Percentiles rank a stretch among this genome's conserved stretches.
Conservation (phyloP, 2,797 vertebrate species). For the Ispidina lecontei region DNA sequence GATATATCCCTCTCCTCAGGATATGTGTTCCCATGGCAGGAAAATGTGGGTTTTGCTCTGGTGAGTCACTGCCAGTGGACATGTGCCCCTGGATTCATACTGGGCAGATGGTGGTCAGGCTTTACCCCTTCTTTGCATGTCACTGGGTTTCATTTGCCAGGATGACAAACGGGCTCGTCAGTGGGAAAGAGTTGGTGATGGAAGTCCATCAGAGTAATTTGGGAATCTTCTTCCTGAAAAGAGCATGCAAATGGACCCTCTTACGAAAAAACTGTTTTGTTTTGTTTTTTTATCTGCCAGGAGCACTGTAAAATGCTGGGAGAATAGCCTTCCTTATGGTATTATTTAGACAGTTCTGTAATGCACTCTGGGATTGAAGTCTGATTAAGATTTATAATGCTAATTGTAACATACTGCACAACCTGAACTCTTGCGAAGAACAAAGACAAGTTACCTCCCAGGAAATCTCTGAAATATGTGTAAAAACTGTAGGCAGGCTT, state of each 20-base stretch:
- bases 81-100: accelerated
- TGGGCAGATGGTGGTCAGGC: neutral
- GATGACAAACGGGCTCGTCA: neutral
- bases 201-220: neutral
- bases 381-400: neutral
- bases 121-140: neutral
- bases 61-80: neutral
- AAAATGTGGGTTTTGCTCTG: neutral
- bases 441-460: neutral
- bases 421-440: neutral
- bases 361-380: neutral
- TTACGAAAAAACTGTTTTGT: neutral
- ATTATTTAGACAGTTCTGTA: neutral
- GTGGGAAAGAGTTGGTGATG: neutral
- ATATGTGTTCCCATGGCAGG: neutral
- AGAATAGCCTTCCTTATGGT: neutral
- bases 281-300: neutral
- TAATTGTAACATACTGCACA: neutral
- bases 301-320: neutral
- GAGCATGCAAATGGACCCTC: neutral
- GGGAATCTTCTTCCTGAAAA: neutral
- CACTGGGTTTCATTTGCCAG: accelerated
- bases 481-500: neutral
- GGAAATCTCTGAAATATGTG: neutral
- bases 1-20: neutral